Percentiles rank a stretch among this genome's conserved stretches.
Evolutionary conservation across 2,888 invertebrate species (phyloP).

Genomic region (Melinaea menophilus): DNA sequence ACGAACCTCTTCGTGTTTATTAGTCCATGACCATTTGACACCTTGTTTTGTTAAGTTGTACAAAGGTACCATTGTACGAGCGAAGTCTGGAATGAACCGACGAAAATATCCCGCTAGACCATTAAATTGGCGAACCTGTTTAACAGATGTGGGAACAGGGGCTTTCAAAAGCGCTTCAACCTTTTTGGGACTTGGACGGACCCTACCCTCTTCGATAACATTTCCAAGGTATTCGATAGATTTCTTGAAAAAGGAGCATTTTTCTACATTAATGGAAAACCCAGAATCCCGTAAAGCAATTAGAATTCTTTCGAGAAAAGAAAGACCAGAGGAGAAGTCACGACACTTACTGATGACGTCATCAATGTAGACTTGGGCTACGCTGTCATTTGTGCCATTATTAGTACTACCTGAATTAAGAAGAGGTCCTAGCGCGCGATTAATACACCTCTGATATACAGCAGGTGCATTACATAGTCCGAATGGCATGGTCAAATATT

Average conservation of each 20-base stretch:
- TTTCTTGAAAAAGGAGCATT: constrained; percentile 32
- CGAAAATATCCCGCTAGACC: constrained; percentile 31
- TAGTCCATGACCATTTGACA: constrained; percentile 23
- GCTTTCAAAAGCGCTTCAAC: no score
- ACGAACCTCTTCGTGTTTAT: constrained; percentile 32
- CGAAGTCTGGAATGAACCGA: constrained; percentile 24
- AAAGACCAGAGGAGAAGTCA: no score
- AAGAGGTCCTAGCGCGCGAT: constrained; percentile 19
- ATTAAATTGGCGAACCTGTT: no score
- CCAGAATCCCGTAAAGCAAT: constrained; percentile 14
- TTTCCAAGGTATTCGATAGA: no score
- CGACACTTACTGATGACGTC: no score
- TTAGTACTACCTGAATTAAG: no score
- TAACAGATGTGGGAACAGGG: no score
- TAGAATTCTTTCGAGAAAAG: no score
- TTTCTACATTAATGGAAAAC: constrained; percentile 35
- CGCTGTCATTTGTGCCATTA: constrained; percentile 10
- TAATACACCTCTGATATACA: neutral
- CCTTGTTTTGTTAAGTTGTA: constrained; percentile 25
- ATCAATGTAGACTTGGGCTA: no score
- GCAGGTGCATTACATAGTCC: neutral
- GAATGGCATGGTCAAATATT: constrained; percentile 14
- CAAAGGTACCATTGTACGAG: neutral
- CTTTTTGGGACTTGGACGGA: no score
- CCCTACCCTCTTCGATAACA: no score